Conservation (phyloP, 2,113 vertebrate species). For the Mugil cephalus region DNA sequence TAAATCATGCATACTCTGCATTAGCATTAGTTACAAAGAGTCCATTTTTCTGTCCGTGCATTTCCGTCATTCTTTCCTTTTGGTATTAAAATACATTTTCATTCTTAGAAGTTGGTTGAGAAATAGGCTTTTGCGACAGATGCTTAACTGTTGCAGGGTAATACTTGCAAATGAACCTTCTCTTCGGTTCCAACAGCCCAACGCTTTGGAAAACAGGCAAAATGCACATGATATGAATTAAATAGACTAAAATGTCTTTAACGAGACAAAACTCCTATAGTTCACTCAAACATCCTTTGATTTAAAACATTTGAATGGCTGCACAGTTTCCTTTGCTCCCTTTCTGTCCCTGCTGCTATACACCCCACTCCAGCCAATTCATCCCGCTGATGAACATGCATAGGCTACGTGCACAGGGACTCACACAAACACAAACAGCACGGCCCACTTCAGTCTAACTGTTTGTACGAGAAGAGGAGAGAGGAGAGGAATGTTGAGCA, state of each 20-base stretch:
- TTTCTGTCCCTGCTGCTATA: constrained; percentile 37
- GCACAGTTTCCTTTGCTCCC: constrained; percentile 35
- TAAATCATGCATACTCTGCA: neutral
- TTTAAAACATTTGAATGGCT: constrained; percentile 45
- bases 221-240: constrained; percentile 15
- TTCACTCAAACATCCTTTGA: constrained; percentile 35
- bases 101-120: constrained; percentile 1
- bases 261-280: constrained; percentile 13
- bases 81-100: neutral
- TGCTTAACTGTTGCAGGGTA: neutral
- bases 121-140: constrained; percentile 2
- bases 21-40: too few relatives aligned
- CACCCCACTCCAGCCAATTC: constrained; percentile 56
- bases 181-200: too few relatives aligned
- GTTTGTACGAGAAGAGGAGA: constrained; percentile 52
- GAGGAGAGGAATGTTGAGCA: constrained; percentile 70
- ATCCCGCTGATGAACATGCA: constrained; percentile 39
- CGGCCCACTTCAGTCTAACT: constrained; percentile 51
- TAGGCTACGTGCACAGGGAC: constrained; percentile 45
- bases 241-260: constrained; percentile 26
- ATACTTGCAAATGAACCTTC: constrained; percentile 1
- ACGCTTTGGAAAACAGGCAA: constrained; percentile 3
- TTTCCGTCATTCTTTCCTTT: neutral
- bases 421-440: constrained; percentile 59
- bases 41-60: too few relatives aligned